These are phyloP conservation scores for Phalacrocorax aristotelis DNA, from an alignment of 2,113 vertebrate genomes.

Conservation along the genomic window DNA sequence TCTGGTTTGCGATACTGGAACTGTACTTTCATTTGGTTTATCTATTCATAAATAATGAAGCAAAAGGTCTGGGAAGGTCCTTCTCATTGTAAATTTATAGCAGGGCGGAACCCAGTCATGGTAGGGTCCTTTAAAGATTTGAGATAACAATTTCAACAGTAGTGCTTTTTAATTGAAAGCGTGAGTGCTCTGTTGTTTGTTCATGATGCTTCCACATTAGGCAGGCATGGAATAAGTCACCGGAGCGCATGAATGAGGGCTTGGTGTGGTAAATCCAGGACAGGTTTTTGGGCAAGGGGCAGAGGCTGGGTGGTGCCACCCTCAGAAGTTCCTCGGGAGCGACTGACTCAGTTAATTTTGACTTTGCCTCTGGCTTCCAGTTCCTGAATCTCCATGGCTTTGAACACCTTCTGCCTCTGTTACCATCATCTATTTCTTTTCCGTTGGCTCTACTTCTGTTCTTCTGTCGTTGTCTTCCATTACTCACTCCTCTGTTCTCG, in stretches of 20 bases:
- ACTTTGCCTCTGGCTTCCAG: neutral
- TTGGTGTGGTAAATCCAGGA: neutral
- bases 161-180: neutral
- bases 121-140: neutral
- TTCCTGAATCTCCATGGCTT: neutral
- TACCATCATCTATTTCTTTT: neutral
- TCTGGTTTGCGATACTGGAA: neutral
- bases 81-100: neutral
- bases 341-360: neutral
- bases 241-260: neutral
- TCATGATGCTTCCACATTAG: neutral
- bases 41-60: neutral
- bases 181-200: neutral
- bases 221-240: neutral
- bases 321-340: neutral
- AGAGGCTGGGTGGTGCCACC: neutral
- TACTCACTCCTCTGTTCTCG: neutral
- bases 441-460: neutral
- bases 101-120: rapidly evolving
- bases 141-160: neutral
- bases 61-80: neutral
- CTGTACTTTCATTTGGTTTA: neutral
- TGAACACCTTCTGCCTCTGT: neutral
- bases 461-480: neutral
- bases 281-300: neutral